Conservation (phyloP, 2,888 invertebrate genomes). For the Drosophila incognita region DNA sequence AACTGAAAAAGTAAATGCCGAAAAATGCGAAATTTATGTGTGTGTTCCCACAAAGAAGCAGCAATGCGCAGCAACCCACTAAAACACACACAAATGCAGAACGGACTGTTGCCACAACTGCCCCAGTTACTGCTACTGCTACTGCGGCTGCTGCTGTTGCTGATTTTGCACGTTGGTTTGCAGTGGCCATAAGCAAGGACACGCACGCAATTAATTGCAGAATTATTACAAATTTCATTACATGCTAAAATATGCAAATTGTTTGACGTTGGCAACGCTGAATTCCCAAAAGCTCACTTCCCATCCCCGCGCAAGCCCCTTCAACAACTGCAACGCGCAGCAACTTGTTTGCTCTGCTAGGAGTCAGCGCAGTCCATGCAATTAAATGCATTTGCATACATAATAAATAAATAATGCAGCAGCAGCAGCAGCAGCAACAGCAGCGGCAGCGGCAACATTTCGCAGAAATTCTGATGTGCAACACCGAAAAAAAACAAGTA, state of each 20-base stretch:
- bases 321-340: neutral
- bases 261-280: constrained; percentile 62
- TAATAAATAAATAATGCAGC: constrained; percentile 79
- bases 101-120: constrained; percentile 14
- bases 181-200: constrained; percentile 67
- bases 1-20: constrained; percentile 38
- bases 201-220: constrained; percentile 82
- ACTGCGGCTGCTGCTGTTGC: constrained; percentile 21
- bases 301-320: neutral
- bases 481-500: constrained; percentile 20
- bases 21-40: constrained; percentile 38
- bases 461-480: constrained; percentile 29
- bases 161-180: constrained; percentile 43
- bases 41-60: constrained; percentile 19
- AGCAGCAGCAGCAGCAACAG: constrained; percentile 27
- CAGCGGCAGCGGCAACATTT: constrained; percentile 33
- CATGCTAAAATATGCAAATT: constrained; percentile 81
- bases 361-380: constrained; percentile 60
- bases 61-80: neutral
- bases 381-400: constrained; percentile 83
- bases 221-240: constrained; percentile 82
- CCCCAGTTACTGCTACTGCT: constrained; percentile 33
- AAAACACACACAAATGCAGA: constrained; percentile 2
- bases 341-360: neutral
- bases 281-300: constrained; percentile 7